phyloP scores from a whole-genome alignment of 2,797 vertebrate species.

The Clarias laeviceps region DNA sequence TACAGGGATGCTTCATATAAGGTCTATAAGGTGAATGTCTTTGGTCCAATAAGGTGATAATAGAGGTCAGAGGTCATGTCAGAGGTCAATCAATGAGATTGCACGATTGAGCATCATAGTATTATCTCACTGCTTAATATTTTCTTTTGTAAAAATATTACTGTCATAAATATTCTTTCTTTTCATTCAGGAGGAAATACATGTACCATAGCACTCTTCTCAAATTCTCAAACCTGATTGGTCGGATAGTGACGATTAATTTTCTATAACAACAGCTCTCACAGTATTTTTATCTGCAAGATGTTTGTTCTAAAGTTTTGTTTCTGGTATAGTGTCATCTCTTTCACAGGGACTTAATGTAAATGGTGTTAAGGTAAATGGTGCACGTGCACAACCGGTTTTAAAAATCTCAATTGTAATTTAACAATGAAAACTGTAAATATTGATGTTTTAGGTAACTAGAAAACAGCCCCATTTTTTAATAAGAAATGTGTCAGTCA shows the following conservation, averaged over 20 bases:
- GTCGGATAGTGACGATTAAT: not conserved
- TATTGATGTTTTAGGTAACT: too few species aligned
- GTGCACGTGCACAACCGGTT: not conserved
- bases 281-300: not conserved
- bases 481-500: too few species aligned
- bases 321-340: not conserved
- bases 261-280: not conserved
- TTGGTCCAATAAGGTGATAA: too few species aligned
- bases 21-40: too few species aligned
- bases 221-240: not conserved
- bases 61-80: too few species aligned
- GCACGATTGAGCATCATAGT: too few species aligned
- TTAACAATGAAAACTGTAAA: not conserved
- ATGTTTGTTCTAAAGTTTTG: not conserved
- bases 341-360: not conserved
- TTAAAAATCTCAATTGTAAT: not conserved
- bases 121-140: too few species aligned
- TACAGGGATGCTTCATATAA: too few species aligned
- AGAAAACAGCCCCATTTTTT: too few species aligned
- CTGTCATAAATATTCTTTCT: not conserved
- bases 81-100: too few species aligned
- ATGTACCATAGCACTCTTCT: not conserved
- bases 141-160: too few species aligned
- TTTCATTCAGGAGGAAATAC: not conserved
- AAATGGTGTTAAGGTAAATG: too few species aligned